Conservation (phyloP, 2,888 invertebrate species). For the Brenthis hecate region DNA sequence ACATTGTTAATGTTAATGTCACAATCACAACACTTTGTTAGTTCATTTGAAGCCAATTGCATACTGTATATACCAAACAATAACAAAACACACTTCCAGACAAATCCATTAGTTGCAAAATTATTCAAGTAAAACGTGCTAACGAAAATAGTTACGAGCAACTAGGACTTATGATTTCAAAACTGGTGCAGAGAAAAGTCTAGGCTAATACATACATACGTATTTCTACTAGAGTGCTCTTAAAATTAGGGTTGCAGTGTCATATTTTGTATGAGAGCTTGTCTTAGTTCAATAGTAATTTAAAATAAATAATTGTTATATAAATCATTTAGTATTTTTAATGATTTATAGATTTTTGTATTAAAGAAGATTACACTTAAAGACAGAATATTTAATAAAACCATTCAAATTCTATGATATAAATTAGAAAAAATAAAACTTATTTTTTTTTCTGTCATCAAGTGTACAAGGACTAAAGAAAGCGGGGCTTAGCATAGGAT, state of each 20-base stretch:
- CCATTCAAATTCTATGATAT: neutral
- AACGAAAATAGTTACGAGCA: slow-evolving; percentile 23
- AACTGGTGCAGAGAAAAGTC: slow-evolving; percentile 13
- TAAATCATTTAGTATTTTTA: slow-evolving; percentile 20
- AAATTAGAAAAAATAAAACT: slow-evolving; percentile 18
- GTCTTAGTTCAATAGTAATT: neutral
- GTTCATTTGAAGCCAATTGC: slow-evolving; percentile 27
- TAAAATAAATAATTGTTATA: slow-evolving; percentile 9
- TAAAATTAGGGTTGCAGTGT: slow-evolving; percentile 26
- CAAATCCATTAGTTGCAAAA: slow-evolving; percentile 16
- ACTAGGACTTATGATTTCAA: slow-evolving; percentile 28
- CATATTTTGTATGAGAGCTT: slow-evolving; percentile 20
- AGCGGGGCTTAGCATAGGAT: slow-evolving; percentile 74
- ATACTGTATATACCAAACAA: slow-evolving; percentile 39
- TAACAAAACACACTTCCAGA: slow-evolving; percentile 32
- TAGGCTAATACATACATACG: slow-evolving; percentile 11
- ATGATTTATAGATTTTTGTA: slow-evolving; percentile 11
- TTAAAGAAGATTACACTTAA: slow-evolving; percentile 10
- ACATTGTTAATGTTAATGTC: slow-evolving; percentile 7
- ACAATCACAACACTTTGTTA: slow-evolving; percentile 6
- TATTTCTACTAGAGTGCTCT: slow-evolving; percentile 19
- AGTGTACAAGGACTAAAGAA: slow-evolving; percentile 61
- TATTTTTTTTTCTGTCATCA: slow-evolving; percentile 49
- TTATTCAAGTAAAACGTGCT: slow-evolving; percentile 25
- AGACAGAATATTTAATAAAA: neutral